A percentile compares a stretch with the other conserved stretches of the same genome.
These are phyloP conservation scores for Hemichromis elongatus DNA, from an alignment of 2,113 vertebrate genomes.

Conservation along the genomic window DNA sequence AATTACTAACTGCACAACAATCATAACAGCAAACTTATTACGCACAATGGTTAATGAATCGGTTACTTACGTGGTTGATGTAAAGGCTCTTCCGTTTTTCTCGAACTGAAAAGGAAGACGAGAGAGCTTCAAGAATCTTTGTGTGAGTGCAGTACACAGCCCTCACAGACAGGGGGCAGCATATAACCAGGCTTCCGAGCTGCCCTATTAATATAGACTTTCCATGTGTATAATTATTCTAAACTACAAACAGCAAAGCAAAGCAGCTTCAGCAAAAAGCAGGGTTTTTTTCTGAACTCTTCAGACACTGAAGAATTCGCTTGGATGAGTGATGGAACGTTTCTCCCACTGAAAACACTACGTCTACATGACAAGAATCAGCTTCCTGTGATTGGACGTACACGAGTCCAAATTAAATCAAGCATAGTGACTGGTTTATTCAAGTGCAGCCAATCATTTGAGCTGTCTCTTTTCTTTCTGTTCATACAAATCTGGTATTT, in stretches of 20 bases:
- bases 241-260: not conserved
- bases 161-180: constrained; percentile 55
- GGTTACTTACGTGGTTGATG: constrained; percentile 76
- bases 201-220: not conserved
- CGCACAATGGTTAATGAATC: not conserved
- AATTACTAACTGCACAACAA: constrained; percentile 15
- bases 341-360: not conserved
- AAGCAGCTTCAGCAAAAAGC: not conserved
- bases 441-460: not conserved
- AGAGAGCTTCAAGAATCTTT: not conserved
- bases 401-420: not conserved
- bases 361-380: not conserved
- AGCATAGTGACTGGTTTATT: not conserved
- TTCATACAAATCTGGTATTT: not conserved
- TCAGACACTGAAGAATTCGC: not conserved
- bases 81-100: constrained; percentile 79
- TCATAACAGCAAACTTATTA: not conserved
- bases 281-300: not conserved
- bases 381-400: not conserved
- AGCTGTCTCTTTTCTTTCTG: not conserved
- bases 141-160: constrained; percentile 11
- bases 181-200: constrained; percentile 5
- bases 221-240: not conserved
- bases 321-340: not conserved
- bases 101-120: constrained; percentile 62